phyloP scores from a whole-genome alignment of 30 jellyfish, hydroid and myxozoan genomes.

The Hydra vulgaris region DNA sequence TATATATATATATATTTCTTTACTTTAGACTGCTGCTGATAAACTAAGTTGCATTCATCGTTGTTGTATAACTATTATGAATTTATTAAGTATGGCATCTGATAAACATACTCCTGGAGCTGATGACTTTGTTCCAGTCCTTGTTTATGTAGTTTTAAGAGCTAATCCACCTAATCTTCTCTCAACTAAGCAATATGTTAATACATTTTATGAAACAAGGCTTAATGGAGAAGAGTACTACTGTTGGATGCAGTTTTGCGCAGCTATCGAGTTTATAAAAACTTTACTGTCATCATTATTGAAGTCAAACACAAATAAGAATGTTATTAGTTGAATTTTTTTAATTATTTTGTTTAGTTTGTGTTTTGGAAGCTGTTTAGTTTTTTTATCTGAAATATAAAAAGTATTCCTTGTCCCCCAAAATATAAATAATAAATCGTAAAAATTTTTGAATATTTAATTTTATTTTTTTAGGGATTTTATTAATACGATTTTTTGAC shows the following conservation, averaged over 20 bases:
- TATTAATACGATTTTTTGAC: too few relatives aligned
- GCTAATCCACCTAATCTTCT: slow-evolving; percentile 96
- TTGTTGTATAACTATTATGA: slow-evolving; percentile 95
- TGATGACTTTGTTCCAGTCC: slow-evolving; percentile 97
- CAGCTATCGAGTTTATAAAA: slow-evolving; percentile 86
- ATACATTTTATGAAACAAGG: slow-evolving; percentile 66
- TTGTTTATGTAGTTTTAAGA: slow-evolving; percentile 89
- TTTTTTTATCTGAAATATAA: too few relatives aligned
- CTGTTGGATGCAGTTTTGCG: slow-evolving; percentile 98
- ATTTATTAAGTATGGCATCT: slow-evolving; percentile 95
- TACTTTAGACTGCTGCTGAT: slow-evolving; percentile 88
- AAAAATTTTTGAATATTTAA: too few relatives aligned
- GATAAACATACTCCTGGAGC: slow-evolving; percentile 95
- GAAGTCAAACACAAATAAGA: neutral
- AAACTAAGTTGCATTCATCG: slow-evolving; percentile 90
- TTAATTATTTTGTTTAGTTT: too few relatives aligned
- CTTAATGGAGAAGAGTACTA: slow-evolving; percentile 88
- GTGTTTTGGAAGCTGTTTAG: neutral
- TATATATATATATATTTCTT: neutral
- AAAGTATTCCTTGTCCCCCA: too few relatives aligned
- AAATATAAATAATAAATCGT: too few relatives aligned
- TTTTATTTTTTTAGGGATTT: too few relatives aligned
- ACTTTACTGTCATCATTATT: too few relatives aligned
- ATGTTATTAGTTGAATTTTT: too few relatives aligned
- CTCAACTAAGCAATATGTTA: slow-evolving; percentile 90